A percentile compares a stretch with the other conserved stretches of the same genome.
Conservation (phyloP, 1,140 invertebrate species). For the Armadillidium nasatum region DNA sequence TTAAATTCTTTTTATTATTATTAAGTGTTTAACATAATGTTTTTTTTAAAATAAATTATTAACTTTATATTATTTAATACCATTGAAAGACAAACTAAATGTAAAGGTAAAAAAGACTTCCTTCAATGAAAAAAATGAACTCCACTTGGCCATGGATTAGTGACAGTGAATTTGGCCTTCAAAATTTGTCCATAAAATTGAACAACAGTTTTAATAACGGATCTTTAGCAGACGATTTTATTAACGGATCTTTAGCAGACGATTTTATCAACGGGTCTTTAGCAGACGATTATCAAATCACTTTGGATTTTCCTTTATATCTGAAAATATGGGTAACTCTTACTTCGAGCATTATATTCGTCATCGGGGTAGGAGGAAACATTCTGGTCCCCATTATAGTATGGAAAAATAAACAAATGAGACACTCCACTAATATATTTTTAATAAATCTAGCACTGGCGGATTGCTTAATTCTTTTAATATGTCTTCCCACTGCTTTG, state of each 20-base stretch:
- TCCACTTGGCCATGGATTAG: too few species aligned
- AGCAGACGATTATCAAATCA: background rate
- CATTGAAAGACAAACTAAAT: too few species aligned
- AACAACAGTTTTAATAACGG: too few species aligned
- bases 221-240: too few species aligned
- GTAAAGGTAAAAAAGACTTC: too few species aligned
- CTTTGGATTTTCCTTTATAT: background rate
- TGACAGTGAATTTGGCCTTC: too few species aligned
- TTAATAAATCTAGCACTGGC: constrained; percentile 86
- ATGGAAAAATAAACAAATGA: constrained; percentile 81
- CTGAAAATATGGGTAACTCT: background rate
- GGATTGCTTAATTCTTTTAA: constrained; percentile 81
- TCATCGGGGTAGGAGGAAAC: constrained; percentile 79
- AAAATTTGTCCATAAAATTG: too few species aligned
- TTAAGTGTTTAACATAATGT: too few species aligned
- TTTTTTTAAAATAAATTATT: too few species aligned
- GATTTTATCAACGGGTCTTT: background rate
- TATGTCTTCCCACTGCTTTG: constrained; percentile 83
- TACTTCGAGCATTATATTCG: constrained; percentile 59
- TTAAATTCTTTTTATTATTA: too few species aligned
- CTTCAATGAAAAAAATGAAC: too few species aligned
- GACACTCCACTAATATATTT: constrained; percentile 91
- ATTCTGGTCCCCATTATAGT: constrained; percentile 87
- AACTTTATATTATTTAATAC: too few species aligned
- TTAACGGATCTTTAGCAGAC: background rate